Conservation (phyloP, 1,140 invertebrate species). For the Drosophila nigrodunni region DNA sequence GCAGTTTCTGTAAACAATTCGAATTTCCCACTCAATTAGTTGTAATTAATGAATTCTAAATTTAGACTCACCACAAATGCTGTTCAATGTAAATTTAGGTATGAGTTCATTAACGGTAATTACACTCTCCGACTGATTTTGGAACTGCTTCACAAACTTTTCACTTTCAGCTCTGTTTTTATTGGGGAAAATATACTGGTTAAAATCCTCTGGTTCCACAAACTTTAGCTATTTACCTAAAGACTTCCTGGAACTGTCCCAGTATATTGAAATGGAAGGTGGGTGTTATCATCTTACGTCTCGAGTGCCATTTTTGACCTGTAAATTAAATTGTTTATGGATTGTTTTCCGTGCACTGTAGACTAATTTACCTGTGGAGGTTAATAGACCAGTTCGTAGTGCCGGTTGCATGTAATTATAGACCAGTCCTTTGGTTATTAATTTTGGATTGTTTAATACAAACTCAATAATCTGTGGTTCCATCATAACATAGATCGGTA, state of each 20-base stretch:
- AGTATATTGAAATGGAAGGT: conserved; percentile 96
- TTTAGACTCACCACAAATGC: conserved; percentile 88
- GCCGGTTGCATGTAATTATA: conserved; percentile 88
- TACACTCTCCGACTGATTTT: conserved; percentile 26
- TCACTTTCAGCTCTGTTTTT: conserved; percentile 80
- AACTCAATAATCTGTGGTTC: conserved; percentile 62
- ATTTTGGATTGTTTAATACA: conserved; percentile 58
- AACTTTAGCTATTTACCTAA: conserved; percentile 86
- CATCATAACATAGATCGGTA: conserved; percentile 60
- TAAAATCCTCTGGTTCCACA: neutral
- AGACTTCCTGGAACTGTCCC: conserved; percentile 90
- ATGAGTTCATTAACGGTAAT: conserved; percentile 74
- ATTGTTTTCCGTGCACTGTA: neutral
- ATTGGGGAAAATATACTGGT: neutral
- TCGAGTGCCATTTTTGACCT: conserved; percentile 89
- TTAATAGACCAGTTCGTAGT: conserved; percentile 88
- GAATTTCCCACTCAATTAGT: neutral
- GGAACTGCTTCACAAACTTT: conserved; percentile 66
- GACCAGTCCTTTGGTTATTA: conserved; percentile 63
- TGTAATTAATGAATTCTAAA: neutral
- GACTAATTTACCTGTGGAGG: conserved; percentile 85
- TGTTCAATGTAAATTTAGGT: conserved; percentile 90
- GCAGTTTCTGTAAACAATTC: conserved; percentile 88
- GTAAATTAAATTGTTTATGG: neutral
- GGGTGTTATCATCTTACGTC: conserved; percentile 93